Conservation (phyloP, 2,888 invertebrate genomes). For the Lepidochrysops patricia region DNA sequence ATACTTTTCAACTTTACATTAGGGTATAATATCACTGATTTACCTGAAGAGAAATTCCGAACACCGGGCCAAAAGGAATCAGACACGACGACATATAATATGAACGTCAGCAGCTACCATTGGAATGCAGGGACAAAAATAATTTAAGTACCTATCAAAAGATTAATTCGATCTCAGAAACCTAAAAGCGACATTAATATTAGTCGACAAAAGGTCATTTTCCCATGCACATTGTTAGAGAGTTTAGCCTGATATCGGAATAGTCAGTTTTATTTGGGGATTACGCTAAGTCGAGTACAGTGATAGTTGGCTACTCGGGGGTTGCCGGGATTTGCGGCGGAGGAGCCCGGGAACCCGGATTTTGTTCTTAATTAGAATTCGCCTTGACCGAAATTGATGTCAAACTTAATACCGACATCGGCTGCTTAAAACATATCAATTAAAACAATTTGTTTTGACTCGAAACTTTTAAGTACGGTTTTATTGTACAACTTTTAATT, state of each 20-base stretch:
- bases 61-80: too few species aligned
- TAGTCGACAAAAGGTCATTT: not conserved
- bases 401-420: constrained; percentile 2
- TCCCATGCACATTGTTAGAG: not conserved
- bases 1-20: not conserved
- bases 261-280: constrained; percentile 18
- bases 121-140: not conserved
- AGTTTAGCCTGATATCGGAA: constrained; percentile 14
- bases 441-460: constrained; percentile 7
- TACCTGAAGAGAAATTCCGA: not conserved
- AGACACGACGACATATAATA: too few species aligned
- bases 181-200: not conserved
- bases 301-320: constrained; percentile 19
- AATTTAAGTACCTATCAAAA: not conserved
- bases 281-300: constrained; percentile 21
- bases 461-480: not conserved
- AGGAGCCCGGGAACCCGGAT: constrained; percentile 19
- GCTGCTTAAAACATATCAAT: not conserved
- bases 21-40: not conserved
- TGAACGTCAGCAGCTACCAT: too few species aligned
- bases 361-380: constrained; percentile 23
- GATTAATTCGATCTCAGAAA: not conserved
- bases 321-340: constrained; percentile 21
- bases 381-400: constrained; percentile 13
- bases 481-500: constrained; percentile 1